Conservation (phyloP, 53 echinoderm and acorn worm species). For the Antedon mediterranea region DNA sequence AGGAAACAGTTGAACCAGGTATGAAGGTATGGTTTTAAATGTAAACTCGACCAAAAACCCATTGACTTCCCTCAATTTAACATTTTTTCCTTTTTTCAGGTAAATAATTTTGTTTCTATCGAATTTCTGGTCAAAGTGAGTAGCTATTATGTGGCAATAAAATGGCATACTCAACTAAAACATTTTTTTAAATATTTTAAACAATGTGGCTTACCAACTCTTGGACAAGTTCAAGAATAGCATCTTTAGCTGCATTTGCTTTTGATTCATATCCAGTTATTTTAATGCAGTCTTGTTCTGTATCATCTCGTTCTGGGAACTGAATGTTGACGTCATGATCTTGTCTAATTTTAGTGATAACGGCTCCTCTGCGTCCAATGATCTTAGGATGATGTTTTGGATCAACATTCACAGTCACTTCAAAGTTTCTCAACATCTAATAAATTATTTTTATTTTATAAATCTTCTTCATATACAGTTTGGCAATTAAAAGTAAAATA, state of each 20-base stretch:
- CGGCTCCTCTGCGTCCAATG: slow-evolving; percentile 73
- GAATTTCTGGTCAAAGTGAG: too few relatives aligned
- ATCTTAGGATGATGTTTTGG: slow-evolving; percentile 93
- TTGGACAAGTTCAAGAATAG: slow-evolving; percentile 63
- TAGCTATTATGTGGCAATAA: too few relatives aligned
- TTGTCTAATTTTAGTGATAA: slow-evolving; percentile 68
- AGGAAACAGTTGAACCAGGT: too few relatives aligned
- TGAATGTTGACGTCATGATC: slow-evolving; percentile 88
- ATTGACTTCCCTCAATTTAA: too few relatives aligned
- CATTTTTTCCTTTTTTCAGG: too few relatives aligned
- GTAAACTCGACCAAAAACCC: too few relatives aligned
- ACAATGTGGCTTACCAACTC: slow-evolving; percentile 90
- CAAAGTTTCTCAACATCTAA: slow-evolving; percentile 58
- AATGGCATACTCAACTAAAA: not conserved
- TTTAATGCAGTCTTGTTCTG: slow-evolving; percentile 44
- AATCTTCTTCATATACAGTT: too few relatives aligned
- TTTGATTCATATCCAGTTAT: slow-evolving; percentile 79
- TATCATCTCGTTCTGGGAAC: slow-evolving; percentile 56
- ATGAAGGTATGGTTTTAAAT: too few relatives aligned
- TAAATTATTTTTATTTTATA: not conserved
- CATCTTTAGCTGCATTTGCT: slow-evolving; percentile 60
- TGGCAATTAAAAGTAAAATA: too few relatives aligned
- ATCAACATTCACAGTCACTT: slow-evolving; percentile 39
- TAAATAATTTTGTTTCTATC: too few relatives aligned
- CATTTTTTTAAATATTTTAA: not conserved